Evolutionary conservation across 2,888 invertebrate species (phyloP).

Genomic region (Acrobasis consociella): DNA sequence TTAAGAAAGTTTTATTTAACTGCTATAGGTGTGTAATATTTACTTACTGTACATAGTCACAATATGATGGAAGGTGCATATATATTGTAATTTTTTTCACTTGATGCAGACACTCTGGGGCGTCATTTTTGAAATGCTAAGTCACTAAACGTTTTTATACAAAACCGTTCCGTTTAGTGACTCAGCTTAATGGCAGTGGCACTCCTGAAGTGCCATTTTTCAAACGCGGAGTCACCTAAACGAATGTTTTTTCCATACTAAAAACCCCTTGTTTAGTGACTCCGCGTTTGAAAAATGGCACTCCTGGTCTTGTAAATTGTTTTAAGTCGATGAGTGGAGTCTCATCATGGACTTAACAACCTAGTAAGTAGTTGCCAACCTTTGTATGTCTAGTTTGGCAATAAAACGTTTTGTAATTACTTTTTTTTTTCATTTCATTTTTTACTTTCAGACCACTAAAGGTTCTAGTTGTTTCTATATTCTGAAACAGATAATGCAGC

Average conservation of each 20-base stretch:
- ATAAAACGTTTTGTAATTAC: constrained; percentile 14
- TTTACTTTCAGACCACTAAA: not conserved
- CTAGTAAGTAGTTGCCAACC: constrained; percentile 19
- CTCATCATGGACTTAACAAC: not conserved
- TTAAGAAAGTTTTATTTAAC: not conserved
- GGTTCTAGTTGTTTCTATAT: not conserved
- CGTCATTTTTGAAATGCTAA: too few species aligned
- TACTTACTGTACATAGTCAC: not conserved
- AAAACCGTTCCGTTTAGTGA: too few species aligned
- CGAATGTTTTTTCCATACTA: too few species aligned
- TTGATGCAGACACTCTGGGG: too few species aligned
- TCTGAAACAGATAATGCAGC: too few species aligned
- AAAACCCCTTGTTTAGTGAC: too few species aligned
- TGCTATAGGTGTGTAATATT: not conserved
- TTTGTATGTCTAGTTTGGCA: constrained; percentile 19
- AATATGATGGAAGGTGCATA: constrained; percentile 15
- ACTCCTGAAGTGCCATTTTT: too few species aligned
- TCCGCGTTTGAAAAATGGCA: not conserved
- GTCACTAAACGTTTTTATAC: too few species aligned
- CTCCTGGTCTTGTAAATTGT: constrained; percentile 1
- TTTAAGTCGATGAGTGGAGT: not conserved
- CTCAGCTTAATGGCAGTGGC: too few species aligned
- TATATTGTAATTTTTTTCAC: too few species aligned
- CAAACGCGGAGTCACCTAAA: too few species aligned
- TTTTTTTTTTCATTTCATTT: not conserved